phyloP scores from a whole-genome alignment of 2,888 invertebrate species.

The Spatulosminthurus flaviceps region DNA sequence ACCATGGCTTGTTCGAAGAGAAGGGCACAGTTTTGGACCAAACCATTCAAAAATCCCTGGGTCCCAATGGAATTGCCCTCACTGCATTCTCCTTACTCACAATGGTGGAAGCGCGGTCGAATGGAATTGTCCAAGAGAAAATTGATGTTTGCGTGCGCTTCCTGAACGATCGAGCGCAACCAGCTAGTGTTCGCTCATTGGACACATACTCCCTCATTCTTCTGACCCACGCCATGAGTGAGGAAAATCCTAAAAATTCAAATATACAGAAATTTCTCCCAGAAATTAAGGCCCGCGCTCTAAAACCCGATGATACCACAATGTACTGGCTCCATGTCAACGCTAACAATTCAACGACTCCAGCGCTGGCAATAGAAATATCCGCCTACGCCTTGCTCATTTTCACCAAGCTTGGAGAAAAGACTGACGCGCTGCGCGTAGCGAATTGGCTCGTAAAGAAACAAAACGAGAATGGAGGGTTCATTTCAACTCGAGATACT shows the following conservation, averaged over 20 bases:
- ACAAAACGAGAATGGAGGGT: neutral
- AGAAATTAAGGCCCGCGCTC: too few relatives aligned
- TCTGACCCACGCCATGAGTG: too few relatives aligned
- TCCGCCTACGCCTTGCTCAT: neutral
- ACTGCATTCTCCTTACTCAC: neutral
- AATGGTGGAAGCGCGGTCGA: neutral
- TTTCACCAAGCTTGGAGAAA: neutral
- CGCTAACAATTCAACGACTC: neutral
- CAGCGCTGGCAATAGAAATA: neutral
- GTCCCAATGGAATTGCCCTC: neutral
- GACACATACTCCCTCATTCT: too few relatives aligned
- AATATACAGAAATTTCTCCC: too few relatives aligned
- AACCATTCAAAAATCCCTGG: neutral
- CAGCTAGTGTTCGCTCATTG: too few relatives aligned
- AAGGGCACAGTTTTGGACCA: neutral
- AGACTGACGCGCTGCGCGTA: neutral
- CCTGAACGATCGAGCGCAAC: too few relatives aligned
- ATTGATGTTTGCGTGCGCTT: neutral
- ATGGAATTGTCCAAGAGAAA: neutral
- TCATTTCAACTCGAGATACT: neutral
- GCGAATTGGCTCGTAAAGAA: neutral
- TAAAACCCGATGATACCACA: too few relatives aligned
- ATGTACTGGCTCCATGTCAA: too few relatives aligned
- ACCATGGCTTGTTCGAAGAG: constrained; percentile 68
- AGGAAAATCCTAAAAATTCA: too few relatives aligned